These are phyloP conservation scores for Pherbina coryleti DNA, from an alignment of 2,888 invertebrate genomes.

Conservation along the genomic window DNA sequence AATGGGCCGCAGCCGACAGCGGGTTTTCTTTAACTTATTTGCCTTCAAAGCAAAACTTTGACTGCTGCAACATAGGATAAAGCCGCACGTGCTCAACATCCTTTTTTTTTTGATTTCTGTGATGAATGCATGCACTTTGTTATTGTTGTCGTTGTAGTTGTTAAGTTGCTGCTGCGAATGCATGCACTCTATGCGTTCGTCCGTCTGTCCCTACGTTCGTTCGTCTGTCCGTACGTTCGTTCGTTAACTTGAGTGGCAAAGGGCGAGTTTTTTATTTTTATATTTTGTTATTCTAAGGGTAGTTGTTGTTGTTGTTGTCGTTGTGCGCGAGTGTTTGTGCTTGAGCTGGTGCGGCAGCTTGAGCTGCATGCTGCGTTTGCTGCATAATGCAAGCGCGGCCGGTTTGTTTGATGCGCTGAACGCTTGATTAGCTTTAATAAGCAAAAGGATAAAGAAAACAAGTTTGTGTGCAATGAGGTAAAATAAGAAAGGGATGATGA, in stretches of 20 bases:
- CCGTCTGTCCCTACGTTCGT: background rate
- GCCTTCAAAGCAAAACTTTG: background rate
- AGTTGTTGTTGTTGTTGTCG: slow-evolving; percentile 1
- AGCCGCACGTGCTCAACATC: slow-evolving; percentile 20
- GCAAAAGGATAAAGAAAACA: background rate
- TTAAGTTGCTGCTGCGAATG: background rate
- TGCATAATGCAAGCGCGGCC: background rate
- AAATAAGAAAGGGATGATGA: background rate
- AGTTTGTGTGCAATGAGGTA: background rate
- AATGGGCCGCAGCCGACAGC: background rate
- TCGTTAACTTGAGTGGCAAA: background rate
- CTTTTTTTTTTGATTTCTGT: background rate
- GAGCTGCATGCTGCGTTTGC: background rate
- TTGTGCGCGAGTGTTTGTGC: background rate
- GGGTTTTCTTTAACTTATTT: background rate
- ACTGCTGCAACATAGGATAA: background rate
- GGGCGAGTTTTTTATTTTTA: background rate
- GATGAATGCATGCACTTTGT: background rate
- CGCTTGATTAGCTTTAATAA: background rate
- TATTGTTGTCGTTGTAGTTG: background rate
- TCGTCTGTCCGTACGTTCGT: too few species aligned
- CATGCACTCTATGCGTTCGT: background rate
- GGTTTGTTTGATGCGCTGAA: slow-evolving; percentile 15
- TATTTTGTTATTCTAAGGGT: background rate
- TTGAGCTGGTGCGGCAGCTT: background rate